Evolutionary conservation across 2,797 vertebrate species (phyloP).

Genomic region (Adelosebastes latens): DNA sequence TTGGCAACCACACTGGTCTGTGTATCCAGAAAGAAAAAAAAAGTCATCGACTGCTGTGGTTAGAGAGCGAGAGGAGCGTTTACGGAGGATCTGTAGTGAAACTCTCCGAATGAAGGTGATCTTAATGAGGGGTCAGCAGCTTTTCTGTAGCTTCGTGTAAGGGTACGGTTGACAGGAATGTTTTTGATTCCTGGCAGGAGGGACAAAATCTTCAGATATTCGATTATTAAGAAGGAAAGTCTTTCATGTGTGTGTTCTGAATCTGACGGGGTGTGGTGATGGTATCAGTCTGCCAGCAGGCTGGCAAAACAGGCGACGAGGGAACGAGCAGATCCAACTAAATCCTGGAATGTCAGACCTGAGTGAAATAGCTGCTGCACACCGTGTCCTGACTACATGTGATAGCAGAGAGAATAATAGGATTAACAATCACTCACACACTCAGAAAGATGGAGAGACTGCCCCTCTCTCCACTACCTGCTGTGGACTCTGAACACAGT

Average conservation of each 20-base stretch:
- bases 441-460: constrained; percentile 17
- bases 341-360: constrained; percentile 73
- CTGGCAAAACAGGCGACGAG: constrained; percentile 2
- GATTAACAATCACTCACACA: constrained; percentile 55
- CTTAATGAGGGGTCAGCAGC: background rate
- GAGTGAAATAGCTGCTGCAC: constrained; percentile 66
- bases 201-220: background rate
- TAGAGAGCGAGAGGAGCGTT: background rate
- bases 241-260: constrained; percentile 1
- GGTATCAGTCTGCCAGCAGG: constrained; percentile 31
- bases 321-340: constrained; percentile 51
- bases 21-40: background rate
- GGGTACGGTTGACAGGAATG: constrained; percentile 37
- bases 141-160: background rate
- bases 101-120: background rate
- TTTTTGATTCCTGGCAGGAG: constrained; percentile 24
- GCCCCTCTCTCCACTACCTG: constrained; percentile 35
- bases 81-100: background rate
- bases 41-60: background rate
- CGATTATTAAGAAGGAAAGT: background rate
- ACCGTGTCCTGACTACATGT: constrained; percentile 56
- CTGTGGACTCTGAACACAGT: constrained; percentile 48
- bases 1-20: constrained; percentile 37
- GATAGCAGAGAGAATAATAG: constrained; percentile 63
- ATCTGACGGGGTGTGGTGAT: constrained; percentile 10